Conservation (phyloP, 2,888 invertebrate species). For the Microplitis manilae region DNA sequence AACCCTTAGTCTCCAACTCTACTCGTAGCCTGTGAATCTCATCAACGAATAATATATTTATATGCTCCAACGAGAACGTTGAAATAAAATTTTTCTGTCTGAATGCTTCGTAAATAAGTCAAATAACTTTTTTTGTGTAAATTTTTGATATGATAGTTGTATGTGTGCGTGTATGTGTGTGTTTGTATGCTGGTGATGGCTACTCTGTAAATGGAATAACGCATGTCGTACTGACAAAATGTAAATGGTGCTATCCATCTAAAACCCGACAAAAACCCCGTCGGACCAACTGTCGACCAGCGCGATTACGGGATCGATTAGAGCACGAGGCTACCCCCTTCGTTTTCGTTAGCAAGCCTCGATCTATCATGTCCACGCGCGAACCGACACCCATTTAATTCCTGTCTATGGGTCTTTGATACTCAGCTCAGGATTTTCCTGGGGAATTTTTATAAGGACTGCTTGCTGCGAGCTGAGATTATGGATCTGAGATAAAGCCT, state of each 20-base stretch:
- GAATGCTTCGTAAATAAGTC: slow-evolving; percentile 28
- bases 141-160: slow-evolving; percentile 70
- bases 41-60: not conserved
- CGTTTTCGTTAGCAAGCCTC: slow-evolving; percentile 63
- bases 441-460: not conserved
- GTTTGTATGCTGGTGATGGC: not conserved
- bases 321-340: slow-evolving; percentile 70
- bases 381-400: slow-evolving; percentile 47
- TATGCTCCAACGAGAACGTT: slow-evolving; percentile 3
- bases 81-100: slow-evolving; percentile 9
- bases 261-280: slow-evolving; percentile 67
- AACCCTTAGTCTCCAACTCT: too few species aligned
- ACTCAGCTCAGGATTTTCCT: slow-evolving; percentile 5
- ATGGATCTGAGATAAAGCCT: not conserved
- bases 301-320: slow-evolving; percentile 72
- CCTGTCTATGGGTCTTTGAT: not conserved
- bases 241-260: slow-evolving; percentile 72
- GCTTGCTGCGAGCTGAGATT: not conserved
- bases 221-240: slow-evolving; percentile 72
- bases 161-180: slow-evolving; percentile 29
- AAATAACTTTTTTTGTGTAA: slow-evolving; percentile 21
- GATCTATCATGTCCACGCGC: slow-evolving; percentile 69
- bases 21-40: not conserved
- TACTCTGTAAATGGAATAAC: slow-evolving; percentile 46
- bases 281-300: slow-evolving; percentile 70